Evolutionary conservation across 1,140 invertebrate species (phyloP), one percentile per base, ranked within the genome.

Genomic region (Polypedilum vanderplanki): DNA sequence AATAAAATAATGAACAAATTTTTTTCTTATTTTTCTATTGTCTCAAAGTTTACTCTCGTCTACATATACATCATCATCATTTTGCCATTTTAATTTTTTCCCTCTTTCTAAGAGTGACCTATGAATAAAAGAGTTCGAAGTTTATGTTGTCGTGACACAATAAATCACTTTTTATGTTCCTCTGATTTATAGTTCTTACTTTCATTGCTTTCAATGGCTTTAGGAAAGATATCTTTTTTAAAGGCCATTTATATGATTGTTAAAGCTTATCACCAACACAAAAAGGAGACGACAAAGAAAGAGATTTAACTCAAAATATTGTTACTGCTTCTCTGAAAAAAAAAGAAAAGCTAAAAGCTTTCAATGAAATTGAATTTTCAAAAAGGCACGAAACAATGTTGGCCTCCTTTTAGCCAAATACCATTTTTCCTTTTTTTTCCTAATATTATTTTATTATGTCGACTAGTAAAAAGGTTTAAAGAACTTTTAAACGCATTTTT

Each of bases 351-450:
- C 12, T 12, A 57, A 46, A 57, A 57, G 46, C 46, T 57, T 57
- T 57, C 46, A 57, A 57, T 57, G n/a, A 57, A 57, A 57, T 57
- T 57, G 46, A 57, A 57, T 57, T 57, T 57, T 57, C 46, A 57
- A n/a, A 57, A 57, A 57, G 12, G n/a, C n/a, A 33, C 46, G 12
- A 57, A n/a, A 12, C 46, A 57, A n/a, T 57, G 46, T 57, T 57
- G 12, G 12, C n/a, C 12, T n/a, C 46, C 46, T 57, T 57, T 57
- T 57, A 57, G 46, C 46, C n/a, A n/a, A 33, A n/a, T 57, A 15
- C 41, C 41, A 46, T 46, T 46, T 46, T 46, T 1, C 46, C 41
- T 46, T 15, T 8, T 57, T 57, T 46, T 57, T 57, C 46, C n/a
- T 57, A 33, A 33, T 33, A 33, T 57, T 57, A 57, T 57, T 57